These are phyloP conservation scores for Caenorhabditis briggsae DNA, from an alignment of 1,140 invertebrate genomes.

Conservation along the genomic window DNA sequence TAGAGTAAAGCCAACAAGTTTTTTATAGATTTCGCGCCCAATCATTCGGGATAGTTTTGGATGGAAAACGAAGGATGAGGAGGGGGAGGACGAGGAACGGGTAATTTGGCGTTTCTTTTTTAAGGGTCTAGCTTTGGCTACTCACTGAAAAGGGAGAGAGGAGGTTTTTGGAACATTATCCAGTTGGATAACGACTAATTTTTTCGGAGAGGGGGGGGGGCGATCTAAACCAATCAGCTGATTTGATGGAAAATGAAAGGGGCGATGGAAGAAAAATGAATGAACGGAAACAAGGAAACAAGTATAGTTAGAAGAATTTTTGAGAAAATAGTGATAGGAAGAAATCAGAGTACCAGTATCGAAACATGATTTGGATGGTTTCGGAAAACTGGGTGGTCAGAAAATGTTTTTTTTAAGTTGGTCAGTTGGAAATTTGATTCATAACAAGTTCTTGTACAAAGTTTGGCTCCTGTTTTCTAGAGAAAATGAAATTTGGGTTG, in stretches of 20 bases:
- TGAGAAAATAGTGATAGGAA: constrained; percentile 7
- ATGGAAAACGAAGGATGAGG: background rate
- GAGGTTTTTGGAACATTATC: constrained; percentile 41
- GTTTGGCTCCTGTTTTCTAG: too few relatives aligned
- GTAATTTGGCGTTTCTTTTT: constrained; percentile 37
- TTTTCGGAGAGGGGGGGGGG: background rate
- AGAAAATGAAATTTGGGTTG: too few relatives aligned
- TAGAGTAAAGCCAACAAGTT: constrained; percentile 23
- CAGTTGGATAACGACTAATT: constrained; percentile 47
- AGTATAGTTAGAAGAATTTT: constrained; percentile 4
- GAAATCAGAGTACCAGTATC: background rate
- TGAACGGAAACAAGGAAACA: constrained; percentile 24
- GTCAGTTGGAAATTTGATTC: too few relatives aligned
- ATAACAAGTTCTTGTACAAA: too few relatives aligned
- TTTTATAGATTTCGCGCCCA: background rate
- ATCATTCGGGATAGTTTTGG: constrained; percentile 24
- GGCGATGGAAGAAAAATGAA: background rate
- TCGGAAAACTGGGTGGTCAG: too few relatives aligned
- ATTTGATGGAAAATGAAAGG: background rate
- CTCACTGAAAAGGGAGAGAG: background rate
- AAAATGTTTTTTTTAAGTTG: too few relatives aligned
- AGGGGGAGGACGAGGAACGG: background rate
- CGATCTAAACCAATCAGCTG: constrained; percentile 39
- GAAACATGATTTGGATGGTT: too few relatives aligned
- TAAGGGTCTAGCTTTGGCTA: background rate